Evolutionary conservation across 1,140 invertebrate genomes (phyloP), one percentile per base, ranked within the genome.

Genomic region (Drosophila ironensis): DNA sequence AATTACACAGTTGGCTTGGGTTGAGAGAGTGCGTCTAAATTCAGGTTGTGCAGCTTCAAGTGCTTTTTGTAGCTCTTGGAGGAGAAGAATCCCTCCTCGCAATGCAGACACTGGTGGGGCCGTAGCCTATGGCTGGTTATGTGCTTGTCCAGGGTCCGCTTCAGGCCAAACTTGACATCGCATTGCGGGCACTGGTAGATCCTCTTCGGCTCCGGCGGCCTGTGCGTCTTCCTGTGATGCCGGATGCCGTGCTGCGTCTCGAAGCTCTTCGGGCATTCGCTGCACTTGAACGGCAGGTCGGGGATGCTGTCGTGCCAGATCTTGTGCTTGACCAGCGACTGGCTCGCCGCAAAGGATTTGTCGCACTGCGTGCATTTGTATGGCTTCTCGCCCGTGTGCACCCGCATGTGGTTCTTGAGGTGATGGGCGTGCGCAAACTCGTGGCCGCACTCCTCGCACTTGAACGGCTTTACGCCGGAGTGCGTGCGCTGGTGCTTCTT

Each of bases 331-430:
- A 38, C 42, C 2, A 70, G 19, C 4, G 66, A 70, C 40, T 70
- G 66, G 33, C 69, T 70, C 3, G 66, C 53, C n/a, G 64, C 40
- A 24, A 70, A 70, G 6, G 44, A 9, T 19, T 50, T 70, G 4
- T 17, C 52, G 4, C 66, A 70, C 12, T 57, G 17, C 0, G 27
- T 40, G 20, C 66, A 70, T 19, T 69, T 45, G 28, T 69, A 69
- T 7, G 66, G 66, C 38, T 68, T 68, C n/a, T 69, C 66, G 2
- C 66, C 66, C 2, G 66, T 69, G 12, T 69, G 66, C 9, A 56
- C 53, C 8, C 66, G 66, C 1, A 44, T 4, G 12, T 69, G 66
- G 11, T 30, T 70, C 9, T 70, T 69, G 0, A 69, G 44, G 17
- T 69, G 66, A 44, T 69, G 66, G 20, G 47, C 69, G 8, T 69